These are phyloP conservation scores for Macrocentrus cingulum DNA, from an alignment of 1,140 invertebrate species.

Conservation along the genomic window DNA sequence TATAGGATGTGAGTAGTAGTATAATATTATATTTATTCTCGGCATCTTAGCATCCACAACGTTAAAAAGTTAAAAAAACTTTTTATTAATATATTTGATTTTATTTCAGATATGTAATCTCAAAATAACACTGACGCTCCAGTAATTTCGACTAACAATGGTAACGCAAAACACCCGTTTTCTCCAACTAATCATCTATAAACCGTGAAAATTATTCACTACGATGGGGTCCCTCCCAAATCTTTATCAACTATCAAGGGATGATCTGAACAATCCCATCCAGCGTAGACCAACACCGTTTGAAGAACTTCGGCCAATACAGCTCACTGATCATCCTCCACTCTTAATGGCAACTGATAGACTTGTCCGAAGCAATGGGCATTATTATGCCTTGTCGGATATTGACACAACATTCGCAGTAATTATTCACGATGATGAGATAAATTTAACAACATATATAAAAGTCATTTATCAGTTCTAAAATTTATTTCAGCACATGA, in stretches of 20 bases:
- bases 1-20: too few relatives aligned
- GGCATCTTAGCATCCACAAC: too few relatives aligned
- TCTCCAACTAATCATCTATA: too few relatives aligned
- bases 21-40: too few relatives aligned
- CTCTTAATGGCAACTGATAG: slow-evolving; percentile 43
- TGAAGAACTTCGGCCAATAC: slow-evolving; percentile 38
- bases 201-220: neutral
- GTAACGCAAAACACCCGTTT: too few relatives aligned
- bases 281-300: slow-evolving; percentile 40
- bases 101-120: too few relatives aligned
- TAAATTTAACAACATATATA: too few relatives aligned
- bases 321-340: slow-evolving; percentile 39
- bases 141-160: too few relatives aligned
- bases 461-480: neutral
- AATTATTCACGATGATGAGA: neutral
- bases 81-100: too few relatives aligned
- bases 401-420: slow-evolving; percentile 52
- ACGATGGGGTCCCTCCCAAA: slow-evolving; percentile 68
- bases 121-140: too few relatives aligned
- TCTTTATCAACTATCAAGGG: slow-evolving; percentile 62
- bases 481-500: slow-evolving; percentile 58
- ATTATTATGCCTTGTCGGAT: slow-evolving; percentile 46
- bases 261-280: slow-evolving; percentile 47
- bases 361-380: slow-evolving; percentile 45
- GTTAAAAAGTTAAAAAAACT: too few relatives aligned